A percentile compares a stretch with the other conserved stretches of the same genome.
phyloP scores from a whole-genome alignment of 1,140 invertebrate genomes.

The Drosophila rufa region DNA sequence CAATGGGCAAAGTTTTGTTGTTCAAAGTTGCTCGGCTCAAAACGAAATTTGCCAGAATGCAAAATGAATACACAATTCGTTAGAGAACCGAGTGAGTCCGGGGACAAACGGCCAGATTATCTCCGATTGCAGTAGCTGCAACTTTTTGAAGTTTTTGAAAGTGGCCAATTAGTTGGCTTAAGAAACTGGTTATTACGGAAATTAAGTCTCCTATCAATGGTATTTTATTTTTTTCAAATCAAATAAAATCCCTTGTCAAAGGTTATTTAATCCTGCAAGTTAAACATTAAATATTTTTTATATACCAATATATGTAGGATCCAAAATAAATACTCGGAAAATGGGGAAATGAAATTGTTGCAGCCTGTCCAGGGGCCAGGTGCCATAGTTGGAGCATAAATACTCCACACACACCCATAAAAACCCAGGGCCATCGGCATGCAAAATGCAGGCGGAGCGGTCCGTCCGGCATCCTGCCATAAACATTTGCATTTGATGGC shows the following conservation, averaged over 20 bases:
- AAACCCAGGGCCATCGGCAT: slow-evolving; percentile 38
- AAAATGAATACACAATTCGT: slow-evolving; percentile 33
- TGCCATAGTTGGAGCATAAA: slow-evolving; percentile 43
- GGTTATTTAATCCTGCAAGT: slow-evolving; percentile 6
- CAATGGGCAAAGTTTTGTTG: slow-evolving; percentile 43
- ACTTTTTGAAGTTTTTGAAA: too few species aligned
- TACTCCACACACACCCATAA: slow-evolving; percentile 34
- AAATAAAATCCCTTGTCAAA: not conserved
- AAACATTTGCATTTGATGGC: slow-evolving; percentile 54
- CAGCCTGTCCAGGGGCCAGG: slow-evolving; percentile 16
- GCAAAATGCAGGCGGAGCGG: slow-evolving; percentile 30
- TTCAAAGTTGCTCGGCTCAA: slow-evolving; percentile 14
- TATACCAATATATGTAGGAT: not conserved
- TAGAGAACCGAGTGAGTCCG: not conserved
- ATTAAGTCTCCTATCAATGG: too few species aligned
- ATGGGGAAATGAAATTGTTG: slow-evolving; percentile 24
- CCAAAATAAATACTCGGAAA: slow-evolving; percentile 1
- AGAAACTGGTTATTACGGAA: not conserved
- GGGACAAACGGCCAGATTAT: slow-evolving; percentile 10
- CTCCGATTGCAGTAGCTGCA: not conserved
- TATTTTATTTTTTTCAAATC: not conserved
- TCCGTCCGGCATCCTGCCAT: slow-evolving; percentile 19
- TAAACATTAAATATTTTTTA: slow-evolving; percentile 12
- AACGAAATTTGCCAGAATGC: slow-evolving; percentile 23
- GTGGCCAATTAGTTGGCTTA: not conserved